phyloP scores from a whole-genome alignment of 2,888 invertebrate genomes.

The Scaptomyza caliginosa region DNA sequence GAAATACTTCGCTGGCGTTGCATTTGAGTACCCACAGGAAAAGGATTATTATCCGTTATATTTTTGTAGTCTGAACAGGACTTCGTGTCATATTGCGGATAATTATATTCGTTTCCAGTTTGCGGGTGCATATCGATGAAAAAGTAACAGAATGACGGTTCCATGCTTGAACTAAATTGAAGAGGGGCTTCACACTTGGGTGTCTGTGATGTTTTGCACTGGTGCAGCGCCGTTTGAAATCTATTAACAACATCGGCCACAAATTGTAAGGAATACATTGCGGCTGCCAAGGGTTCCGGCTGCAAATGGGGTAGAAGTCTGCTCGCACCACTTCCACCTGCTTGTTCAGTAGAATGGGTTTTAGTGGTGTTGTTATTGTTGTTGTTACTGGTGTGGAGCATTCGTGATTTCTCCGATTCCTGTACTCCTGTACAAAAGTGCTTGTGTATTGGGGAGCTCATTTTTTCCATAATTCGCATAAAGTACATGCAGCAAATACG shows the following conservation, averaged over 20 bases:
- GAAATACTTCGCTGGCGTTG: conserved; percentile 64
- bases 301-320: conserved; percentile 43
- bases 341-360: conserved; percentile 9
- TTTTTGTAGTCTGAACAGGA: conserved; percentile 45
- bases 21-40: conserved; percentile 2
- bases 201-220: conserved; percentile 52
- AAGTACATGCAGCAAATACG: conserved; percentile 51
- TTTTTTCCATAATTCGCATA: conserved; percentile 48
- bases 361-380: conserved; percentile 22
- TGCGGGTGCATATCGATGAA: conserved; percentile 60
- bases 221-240: conserved; percentile 53
- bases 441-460: conserved; percentile 67
- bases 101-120: conserved; percentile 26
- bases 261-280: conserved; percentile 59
- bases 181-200: conserved; percentile 33
- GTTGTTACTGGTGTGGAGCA: conserved; percentile 25
- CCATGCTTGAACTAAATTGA: conserved; percentile 32
- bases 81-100: conserved; percentile 27
- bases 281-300: conserved; percentile 58
- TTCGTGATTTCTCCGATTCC: conserved; percentile 36
- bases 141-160: conserved; percentile 60
- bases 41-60: conserved; percentile 11
- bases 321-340: conserved; percentile 11
- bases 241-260: conserved; percentile 58
- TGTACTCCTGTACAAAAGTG: conserved; percentile 45